Base-by-base conservation (phyloP, 2,888 invertebrate species). In the Drosophila anomalata region DNA sequence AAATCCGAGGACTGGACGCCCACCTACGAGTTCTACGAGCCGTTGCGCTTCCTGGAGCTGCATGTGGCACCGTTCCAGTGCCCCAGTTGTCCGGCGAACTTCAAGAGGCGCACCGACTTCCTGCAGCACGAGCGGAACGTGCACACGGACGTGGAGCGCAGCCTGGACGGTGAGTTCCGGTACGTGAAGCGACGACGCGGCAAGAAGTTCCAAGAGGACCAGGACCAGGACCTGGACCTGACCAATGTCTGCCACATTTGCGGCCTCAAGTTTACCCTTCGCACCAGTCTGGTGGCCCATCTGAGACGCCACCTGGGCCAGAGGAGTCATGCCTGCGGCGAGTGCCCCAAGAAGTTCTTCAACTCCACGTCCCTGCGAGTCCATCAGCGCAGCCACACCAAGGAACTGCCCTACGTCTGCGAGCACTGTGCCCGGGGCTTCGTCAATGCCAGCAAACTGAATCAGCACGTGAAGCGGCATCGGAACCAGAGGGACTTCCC, bases 391-490 rank as follows among this genome's bases (percentile, higher is more conserved):
- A 87, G 79, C 3, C 90, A 90, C 51, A 90, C 90, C 56, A 90
- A 90, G 65, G 89, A 89, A 41, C 75, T 81, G 66, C 90, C 90
- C 5, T 89, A 88, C 29, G 88, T 90, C 0, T 91, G 90, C 12
- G 91, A 90, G 44, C 82, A 86, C 17, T 91, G 90, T 24, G 90
- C 88, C n/a, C 83, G 87, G 0, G 80, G 83, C 2, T 91, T 90
- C 41, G 88, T 90, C 0, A 90, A 90, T 51, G 89, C 81, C 68
- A 90, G 90, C 57, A 91, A 90, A 36, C 73, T 90, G 17, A 91
- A 90, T 66, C 90, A 90, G 70, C 90, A 91, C 14, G 79, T 88
- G 0, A 90, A 90, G 36, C 77, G 89, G 1, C 91, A 91, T 12
- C 69, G 67, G 2, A 81, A 85, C 53, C 70, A 89, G 24, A 86